A percentile compares a stretch with the other conserved stretches of the same genome.
Conservation (phyloP, 2,113 vertebrate species). For the Ia io region DNA sequence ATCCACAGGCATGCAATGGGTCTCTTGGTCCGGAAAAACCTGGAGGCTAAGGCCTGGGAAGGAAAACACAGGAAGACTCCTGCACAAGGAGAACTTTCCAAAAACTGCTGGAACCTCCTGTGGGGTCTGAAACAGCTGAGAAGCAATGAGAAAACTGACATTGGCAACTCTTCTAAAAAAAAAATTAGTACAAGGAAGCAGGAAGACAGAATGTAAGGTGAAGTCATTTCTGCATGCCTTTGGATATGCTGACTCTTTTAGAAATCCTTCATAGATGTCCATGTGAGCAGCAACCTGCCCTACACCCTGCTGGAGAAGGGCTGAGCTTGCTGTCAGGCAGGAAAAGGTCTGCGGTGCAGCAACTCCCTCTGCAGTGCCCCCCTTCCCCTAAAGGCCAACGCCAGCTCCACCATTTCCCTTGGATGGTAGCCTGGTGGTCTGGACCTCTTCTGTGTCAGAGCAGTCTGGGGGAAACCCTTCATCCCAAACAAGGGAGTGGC, state of each 20-base stretch:
- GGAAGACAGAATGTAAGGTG: neutral
- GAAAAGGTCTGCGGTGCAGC: neutral
- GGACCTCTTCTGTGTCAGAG: neutral
- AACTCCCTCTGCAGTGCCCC: no score
- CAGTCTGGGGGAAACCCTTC: no score
- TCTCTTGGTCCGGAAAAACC: neutral
- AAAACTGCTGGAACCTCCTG: neutral
- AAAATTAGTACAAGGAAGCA: neutral
- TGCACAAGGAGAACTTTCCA: neutral
- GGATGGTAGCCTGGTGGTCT: neutral
- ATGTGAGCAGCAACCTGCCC: rapidly evolving
- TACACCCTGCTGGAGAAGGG: neutral
- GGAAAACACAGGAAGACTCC: neutral
- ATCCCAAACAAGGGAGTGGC: neutral
- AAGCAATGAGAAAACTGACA: neutral
- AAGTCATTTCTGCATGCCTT: neutral
- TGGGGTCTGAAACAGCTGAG: neutral
- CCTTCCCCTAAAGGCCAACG: neutral
- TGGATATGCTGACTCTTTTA: neutral
- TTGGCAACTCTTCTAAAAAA: neutral
- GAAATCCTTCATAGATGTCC: neutral
- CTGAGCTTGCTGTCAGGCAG: neutral
- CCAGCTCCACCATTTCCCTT: neutral
- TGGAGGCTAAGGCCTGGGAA: neutral
- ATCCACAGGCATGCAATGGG: neutral